Conservation (phyloP, 2,888 invertebrate species). For the Mythimna impura region DNA sequence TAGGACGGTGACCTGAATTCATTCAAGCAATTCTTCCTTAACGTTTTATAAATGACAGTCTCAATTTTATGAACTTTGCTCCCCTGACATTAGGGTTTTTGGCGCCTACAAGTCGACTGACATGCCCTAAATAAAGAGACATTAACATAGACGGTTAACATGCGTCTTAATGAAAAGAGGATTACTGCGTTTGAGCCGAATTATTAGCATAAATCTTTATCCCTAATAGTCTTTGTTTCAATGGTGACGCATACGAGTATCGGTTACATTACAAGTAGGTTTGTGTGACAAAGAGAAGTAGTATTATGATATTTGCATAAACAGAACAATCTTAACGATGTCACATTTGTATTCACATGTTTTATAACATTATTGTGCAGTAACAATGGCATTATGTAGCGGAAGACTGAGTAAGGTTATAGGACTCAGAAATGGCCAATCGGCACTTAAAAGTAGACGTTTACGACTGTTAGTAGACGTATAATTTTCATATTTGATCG, state of each 20-base stretch:
- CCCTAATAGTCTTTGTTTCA: constrained; percentile 41
- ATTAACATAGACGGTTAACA: constrained; percentile 44
- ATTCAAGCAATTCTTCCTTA: constrained; percentile 39
- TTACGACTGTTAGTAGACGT: constrained; percentile 42
- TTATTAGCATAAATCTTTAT: constrained; percentile 55
- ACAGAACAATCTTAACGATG: constrained; percentile 46
- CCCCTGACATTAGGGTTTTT: constrained; percentile 40
- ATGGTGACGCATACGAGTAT: constrained; percentile 50
- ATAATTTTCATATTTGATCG: constrained; percentile 60
- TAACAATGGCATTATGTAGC: constrained; percentile 48
- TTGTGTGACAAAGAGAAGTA: constrained; percentile 58
- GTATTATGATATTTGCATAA: constrained; percentile 61
- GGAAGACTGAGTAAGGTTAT: constrained; percentile 44
- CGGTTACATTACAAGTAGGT: constrained; percentile 54
- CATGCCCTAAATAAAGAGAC: constrained; percentile 48
- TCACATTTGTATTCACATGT: constrained; percentile 52
- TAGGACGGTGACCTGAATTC: constrained; percentile 47
- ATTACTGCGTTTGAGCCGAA: constrained; percentile 38
- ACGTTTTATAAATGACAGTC: constrained; percentile 45
- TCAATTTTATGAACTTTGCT: constrained; percentile 36
- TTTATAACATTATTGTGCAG: constrained; percentile 42
- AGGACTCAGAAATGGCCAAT: constrained; percentile 47
- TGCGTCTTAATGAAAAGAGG: constrained; percentile 41
- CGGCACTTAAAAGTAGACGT: constrained; percentile 36
- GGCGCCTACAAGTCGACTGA: constrained; percentile 43